A percentile compares a stretch with the other conserved stretches of the same genome.
These are phyloP conservation scores for Poecile montanus DNA, from an alignment of 2,797 vertebrate genomes.

Conservation along the genomic window DNA sequence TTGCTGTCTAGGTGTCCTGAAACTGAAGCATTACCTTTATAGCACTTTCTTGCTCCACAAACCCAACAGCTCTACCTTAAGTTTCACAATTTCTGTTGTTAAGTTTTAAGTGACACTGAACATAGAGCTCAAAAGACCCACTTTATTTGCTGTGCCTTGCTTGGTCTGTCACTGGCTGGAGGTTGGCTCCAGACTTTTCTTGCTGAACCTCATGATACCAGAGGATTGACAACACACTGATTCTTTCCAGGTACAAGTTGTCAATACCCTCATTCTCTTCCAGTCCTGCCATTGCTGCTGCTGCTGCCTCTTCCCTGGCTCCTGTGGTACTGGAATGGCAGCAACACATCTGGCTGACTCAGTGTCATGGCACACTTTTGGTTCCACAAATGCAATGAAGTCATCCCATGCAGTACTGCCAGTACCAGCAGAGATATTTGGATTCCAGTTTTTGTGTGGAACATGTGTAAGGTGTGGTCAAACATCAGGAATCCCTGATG, in stretches of 20 bases:
- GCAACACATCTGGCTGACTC: neutral
- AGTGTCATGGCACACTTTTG: neutral
- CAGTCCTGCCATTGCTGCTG: neutral
- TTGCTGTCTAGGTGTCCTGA: neutral
- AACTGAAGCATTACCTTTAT: neutral
- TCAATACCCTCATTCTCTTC: neutral
- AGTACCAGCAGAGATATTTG: neutral
- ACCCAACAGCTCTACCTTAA: neutral
- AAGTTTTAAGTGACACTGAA: neutral
- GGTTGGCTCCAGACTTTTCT: neutral
- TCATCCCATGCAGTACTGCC: neutral
- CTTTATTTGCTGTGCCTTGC: neutral
- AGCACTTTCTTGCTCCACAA: neutral
- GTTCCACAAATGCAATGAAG: neutral
- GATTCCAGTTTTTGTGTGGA: neutral
- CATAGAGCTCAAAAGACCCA: neutral
- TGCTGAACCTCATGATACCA: neutral
- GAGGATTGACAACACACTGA: neutral
- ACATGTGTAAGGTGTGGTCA: fast-evolving
- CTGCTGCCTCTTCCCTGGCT: neutral
- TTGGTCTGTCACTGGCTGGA: neutral
- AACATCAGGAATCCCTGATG: neutral
- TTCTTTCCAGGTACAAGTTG: neutral
- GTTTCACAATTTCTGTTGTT: neutral
- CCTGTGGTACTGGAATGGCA: neutral